phyloP scores from a whole-genome alignment of 2,888 invertebrate species.

The Sclerodermus sp. region DNA sequence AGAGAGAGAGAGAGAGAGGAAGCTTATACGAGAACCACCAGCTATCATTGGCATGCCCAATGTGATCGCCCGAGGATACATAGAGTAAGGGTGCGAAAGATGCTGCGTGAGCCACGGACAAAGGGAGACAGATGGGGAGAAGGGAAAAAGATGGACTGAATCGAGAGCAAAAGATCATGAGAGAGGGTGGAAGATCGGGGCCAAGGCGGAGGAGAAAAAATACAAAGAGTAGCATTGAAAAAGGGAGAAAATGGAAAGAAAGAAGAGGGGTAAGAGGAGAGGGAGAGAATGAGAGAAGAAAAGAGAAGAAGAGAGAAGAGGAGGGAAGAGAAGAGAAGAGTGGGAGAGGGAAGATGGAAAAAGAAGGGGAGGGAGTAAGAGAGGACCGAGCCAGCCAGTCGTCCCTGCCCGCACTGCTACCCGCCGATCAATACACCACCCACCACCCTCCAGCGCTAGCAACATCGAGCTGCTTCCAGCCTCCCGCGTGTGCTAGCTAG shows the following conservation, averaged over 20 bases:
- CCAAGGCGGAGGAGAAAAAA: not conserved
- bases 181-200: not conserved
- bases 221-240: not conserved
- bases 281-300: not conserved
- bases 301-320: not conserved
- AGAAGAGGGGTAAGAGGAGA: conserved; percentile 5
- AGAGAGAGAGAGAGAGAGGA: too few species aligned
- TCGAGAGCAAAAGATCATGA: not conserved
- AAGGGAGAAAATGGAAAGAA: not conserved
- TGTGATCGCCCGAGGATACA: too few species aligned
- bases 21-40: too few species aligned
- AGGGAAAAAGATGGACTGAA: not conserved
- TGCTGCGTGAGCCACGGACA: too few species aligned
- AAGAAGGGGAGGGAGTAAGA: conserved; percentile 15
- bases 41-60: too few species aligned
- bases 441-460: conserved; percentile 18
- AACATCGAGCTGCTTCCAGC: conserved; percentile 17
- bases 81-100: too few species aligned
- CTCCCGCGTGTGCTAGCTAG: not conserved
- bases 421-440: conserved; percentile 51
- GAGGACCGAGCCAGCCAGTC: conserved; percentile 23
- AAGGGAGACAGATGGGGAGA: not conserved
- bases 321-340: not conserved
- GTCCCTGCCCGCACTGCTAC: conserved; percentile 37
- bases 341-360: conserved; percentile 3